A percentile compares a stretch with the other conserved stretches of the same genome.
phyloP scores from a whole-genome alignment of 2,888 invertebrate genomes.

The Cheilosia scutellata region DNA sequence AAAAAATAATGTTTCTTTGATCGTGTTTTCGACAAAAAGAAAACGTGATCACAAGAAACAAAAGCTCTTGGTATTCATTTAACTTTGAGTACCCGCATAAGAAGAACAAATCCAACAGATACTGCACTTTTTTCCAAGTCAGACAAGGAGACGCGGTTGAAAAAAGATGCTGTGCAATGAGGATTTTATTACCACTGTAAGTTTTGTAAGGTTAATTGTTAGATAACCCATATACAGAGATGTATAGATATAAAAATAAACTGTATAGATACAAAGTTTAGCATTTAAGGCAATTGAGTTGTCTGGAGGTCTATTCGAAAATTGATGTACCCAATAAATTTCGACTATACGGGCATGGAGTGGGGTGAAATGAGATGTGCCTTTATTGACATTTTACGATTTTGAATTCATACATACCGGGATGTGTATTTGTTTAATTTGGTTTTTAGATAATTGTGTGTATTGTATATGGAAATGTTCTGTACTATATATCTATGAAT shows the following conservation, averaged over 20 bases:
- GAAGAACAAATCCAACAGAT: conserved; percentile 34
- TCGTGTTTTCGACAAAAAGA: conserved; percentile 41
- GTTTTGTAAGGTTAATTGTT: conserved; percentile 65
- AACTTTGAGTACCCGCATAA: conserved; percentile 47
- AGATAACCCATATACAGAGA: conserved; percentile 47
- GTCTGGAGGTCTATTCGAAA: conserved; percentile 40
- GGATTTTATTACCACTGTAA: conserved; percentile 73
- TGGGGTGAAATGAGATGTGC: neutral
- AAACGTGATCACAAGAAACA: conserved; percentile 68
- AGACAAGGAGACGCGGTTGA: conserved; percentile 47
- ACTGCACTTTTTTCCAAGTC: conserved; percentile 62
- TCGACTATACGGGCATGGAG: conserved; percentile 38
- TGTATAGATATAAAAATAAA: neutral
- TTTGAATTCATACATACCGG: neutral
- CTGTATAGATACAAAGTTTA: conserved; percentile 45
- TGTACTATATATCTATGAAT: too few relatives aligned
- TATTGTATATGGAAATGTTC: neutral
- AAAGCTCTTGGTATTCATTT: conserved; percentile 48
- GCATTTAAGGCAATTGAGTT: conserved; percentile 60
- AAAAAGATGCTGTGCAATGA: conserved; percentile 75
- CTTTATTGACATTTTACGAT: conserved; percentile 52
- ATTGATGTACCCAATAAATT: conserved; percentile 53
- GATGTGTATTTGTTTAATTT: conserved; percentile 1
- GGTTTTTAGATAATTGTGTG: neutral
- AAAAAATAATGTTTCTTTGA: conserved; percentile 47